Evolutionary conservation across 2,888 invertebrate genomes (phyloP), one percentile per base, ranked within the genome.

Genomic region (Cerastis leucographa): DNA sequence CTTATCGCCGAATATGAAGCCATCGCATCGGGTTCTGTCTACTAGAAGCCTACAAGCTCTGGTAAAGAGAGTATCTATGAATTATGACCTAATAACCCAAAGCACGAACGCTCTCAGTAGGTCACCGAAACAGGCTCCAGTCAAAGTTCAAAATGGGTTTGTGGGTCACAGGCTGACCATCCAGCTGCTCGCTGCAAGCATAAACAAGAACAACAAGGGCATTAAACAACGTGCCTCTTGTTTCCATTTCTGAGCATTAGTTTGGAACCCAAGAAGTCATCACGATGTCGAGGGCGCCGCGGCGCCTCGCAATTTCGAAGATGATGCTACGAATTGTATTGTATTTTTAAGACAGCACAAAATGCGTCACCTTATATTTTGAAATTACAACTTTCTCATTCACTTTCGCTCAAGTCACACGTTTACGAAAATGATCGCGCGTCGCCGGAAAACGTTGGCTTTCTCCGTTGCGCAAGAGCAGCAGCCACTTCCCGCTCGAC

Each of bases 371-470:
- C 80, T 70, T 71, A 76, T 71, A 72, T 82, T 88, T 86, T 81
- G 59, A 85, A 87, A 80, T 88, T 67, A 84, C 83, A 76, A 92
- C 95, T 94, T 95, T 95, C 95, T 94, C 93, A 91, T 92, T 93
- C 91, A 94, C 96, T 96, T 96, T 96, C 96, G 95, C 95, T 96
- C 92, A 95, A 95, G 96, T 95, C 95, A 95, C 96, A 96, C 95
- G 94, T 95, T 95, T 93, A 96, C 96, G 94, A 96, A 96, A 96
- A 96, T 94, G 94, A 94, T 95, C 93, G 94, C 93, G 92, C 94
- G 94, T 92, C 94, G 93, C 92, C 96, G 96, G 96, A 95, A 96
- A 95, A 94, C 94, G 90, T 80, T 85, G 89, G 93, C 96, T 96
- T 96, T 96, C 96, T 93, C 95, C 91, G 87, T 96, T 96, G 94